Conservation (phyloP, 2,113 vertebrate genomes). For the Phoxinus phoxinus region DNA sequence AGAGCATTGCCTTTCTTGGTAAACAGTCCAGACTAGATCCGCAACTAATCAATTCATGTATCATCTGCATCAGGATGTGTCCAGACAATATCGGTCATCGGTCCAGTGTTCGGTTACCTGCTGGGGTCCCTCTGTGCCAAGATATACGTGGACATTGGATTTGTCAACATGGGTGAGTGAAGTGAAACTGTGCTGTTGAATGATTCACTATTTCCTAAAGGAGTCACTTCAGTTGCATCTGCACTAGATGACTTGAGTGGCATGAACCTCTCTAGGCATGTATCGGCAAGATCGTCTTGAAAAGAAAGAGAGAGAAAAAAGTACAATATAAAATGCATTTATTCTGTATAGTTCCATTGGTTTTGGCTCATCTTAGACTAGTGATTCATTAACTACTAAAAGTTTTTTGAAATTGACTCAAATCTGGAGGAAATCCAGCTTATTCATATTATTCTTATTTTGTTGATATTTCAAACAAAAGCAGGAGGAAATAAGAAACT, state of each 20-base stretch:
- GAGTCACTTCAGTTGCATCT: neutral
- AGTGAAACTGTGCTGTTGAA: constrained; percentile 32
- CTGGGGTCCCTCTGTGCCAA: constrained; percentile 85
- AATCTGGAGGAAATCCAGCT: constrained; percentile 13
- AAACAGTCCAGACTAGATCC: neutral
- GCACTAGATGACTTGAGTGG: neutral
- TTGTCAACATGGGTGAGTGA: constrained; percentile 83
- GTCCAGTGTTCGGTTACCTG: constrained; percentile 87
- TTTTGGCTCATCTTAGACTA: neutral
- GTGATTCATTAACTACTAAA: neutral
- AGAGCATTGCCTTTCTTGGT: neutral
- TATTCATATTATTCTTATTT: constrained; percentile 9
- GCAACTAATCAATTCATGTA: constrained; percentile 20
- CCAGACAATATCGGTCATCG: constrained; percentile 83
- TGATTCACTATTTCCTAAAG: neutral
- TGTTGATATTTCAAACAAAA: constrained; percentile 18
- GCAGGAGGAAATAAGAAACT: constrained; percentile 11
- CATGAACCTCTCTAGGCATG: neutral
- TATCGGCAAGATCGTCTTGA: neutral
- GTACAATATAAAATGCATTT: neutral
- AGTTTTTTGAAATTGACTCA: neutral
- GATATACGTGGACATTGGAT: constrained; percentile 86
- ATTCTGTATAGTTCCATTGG: neutral
- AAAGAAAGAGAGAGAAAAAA: neutral
- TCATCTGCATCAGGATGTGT: constrained; percentile 76